phyloP scores from a whole-genome alignment of 2,113 vertebrate species.

The Rhea pennata region DNA sequence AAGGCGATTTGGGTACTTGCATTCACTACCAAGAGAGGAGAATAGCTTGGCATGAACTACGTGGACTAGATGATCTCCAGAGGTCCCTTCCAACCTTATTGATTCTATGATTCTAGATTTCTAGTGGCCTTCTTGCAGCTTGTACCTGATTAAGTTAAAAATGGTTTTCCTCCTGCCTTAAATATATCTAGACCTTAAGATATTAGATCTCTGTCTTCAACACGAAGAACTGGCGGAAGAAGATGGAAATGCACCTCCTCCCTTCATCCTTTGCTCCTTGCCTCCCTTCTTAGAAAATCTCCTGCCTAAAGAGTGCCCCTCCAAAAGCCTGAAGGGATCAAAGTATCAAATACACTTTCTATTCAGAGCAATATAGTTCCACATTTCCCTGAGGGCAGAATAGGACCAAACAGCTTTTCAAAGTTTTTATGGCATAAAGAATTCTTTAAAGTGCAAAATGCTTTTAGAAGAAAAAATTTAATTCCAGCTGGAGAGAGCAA shows the following conservation, averaged over 20 bases:
- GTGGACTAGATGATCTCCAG: too few species aligned
- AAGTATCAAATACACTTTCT: neutral
- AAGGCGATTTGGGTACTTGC: neutral
- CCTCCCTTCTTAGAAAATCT: neutral
- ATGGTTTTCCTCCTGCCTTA: neutral
- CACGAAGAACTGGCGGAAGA: neutral
- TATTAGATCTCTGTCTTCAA: neutral
- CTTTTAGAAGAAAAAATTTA: constrained; percentile 3
- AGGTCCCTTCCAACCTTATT: too few species aligned
- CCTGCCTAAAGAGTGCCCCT: neutral
- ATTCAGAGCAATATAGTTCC: neutral
- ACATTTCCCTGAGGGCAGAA: neutral
- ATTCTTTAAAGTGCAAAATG: neutral
- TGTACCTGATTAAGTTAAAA: neutral
- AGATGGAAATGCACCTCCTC: neutral
- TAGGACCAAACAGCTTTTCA: constrained; percentile 1
- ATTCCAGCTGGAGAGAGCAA: neutral
- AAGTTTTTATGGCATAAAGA: neutral
- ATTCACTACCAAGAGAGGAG: neutral
- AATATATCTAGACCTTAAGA: neutral
- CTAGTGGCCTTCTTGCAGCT: neutral
- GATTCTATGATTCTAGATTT: neutral
- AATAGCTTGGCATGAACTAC: neutral
- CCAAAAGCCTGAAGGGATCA: neutral
- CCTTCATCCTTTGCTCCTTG: neutral